Percentiles rank a stretch among this genome's conserved stretches.
phyloP scores from a whole-genome alignment of 1,140 invertebrate species.

The Gerris buenoi region DNA sequence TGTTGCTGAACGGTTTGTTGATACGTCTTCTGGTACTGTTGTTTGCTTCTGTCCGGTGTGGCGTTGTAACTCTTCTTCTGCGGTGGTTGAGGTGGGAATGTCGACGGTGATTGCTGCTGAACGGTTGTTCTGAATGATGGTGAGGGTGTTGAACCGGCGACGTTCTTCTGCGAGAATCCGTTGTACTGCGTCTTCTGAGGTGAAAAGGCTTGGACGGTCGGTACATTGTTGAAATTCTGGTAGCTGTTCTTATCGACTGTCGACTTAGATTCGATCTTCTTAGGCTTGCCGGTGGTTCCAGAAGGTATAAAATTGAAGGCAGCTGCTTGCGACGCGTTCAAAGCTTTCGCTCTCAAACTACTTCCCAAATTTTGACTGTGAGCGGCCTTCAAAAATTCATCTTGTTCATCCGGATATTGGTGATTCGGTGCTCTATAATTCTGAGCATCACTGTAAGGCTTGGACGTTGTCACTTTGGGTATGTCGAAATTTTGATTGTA shows the following conservation, averaged over 20 bases:
- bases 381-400: slow-evolving; percentile 24
- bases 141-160: neutral
- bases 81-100: neutral
- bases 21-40: neutral
- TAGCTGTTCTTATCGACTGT: neutral
- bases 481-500: neutral
- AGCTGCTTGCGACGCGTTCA: slow-evolving; percentile 21
- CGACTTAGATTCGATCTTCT: neutral
- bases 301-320: slow-evolving; percentile 19
- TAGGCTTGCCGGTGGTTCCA: slow-evolving; percentile 6
- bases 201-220: slow-evolving; percentile 2
- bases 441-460: neutral
- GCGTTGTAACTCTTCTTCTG: slow-evolving; percentile 4
- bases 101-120: neutral
- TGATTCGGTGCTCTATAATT: neutral
- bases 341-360: slow-evolving; percentile 22
- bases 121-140: no score
- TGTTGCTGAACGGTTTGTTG: slow-evolving; percentile 1
- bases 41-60: neutral
- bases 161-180: neutral
- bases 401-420: slow-evolving; percentile 14
- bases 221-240: slow-evolving; percentile 9
- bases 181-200: slow-evolving; percentile 2
- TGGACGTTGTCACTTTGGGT: neutral
- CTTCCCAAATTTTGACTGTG: slow-evolving; percentile 22